Evolutionary conservation across 2,113 vertebrate genomes (phyloP), one percentile per base, ranked within the genome.

Genomic region (Chaetorhynchus papuensis): DNA sequence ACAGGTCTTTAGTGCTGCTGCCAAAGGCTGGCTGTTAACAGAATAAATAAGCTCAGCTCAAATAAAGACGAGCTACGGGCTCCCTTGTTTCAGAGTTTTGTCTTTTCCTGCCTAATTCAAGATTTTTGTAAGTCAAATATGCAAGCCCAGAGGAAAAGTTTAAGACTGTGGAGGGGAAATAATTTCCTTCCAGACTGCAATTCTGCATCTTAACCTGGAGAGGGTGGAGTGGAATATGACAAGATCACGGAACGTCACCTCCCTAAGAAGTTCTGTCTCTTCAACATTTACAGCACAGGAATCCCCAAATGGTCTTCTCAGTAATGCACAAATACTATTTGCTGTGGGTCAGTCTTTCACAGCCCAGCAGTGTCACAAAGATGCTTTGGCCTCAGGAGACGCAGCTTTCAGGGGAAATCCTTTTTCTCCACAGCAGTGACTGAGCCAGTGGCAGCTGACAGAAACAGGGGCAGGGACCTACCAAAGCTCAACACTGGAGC

Each of bases 141-240:
- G 35, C 35, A 80, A 86, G 35, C 39, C 22, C 35, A 44, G 56
- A 60, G 79, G 30, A 90, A 66, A 87, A 79, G 47, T 50, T 63
- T 69, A 69, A 61, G 50, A 41, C n/a, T 41, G 49, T 26, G 44
- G 27, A 78, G 9, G 50, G 23, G 42, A 85, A 96, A 59, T 56
- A 31, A 24, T 23, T 91, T 97, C 61, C 83, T 96, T 76, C 20
- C 79, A 82, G 87, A 65, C 93, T 97, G 94, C 90, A 92, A 39
- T 94, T 71, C 92, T 93, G 65, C 90, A 68, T 89, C 94, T 96
- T 95, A 97, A 65, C 97, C 98, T 97, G 96, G 96, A 98, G 97
- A 97, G 98, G 97, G 96, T 92, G 94, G 96, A 95, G 93, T 93
- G 94, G 95, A 96, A 94, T 97, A 90, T 79, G 68, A 85, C 95